Evolutionary conservation across 35 echinoderm and acorn worm species (phyloP).

Genomic region (Nesometra sesokonis): DNA sequence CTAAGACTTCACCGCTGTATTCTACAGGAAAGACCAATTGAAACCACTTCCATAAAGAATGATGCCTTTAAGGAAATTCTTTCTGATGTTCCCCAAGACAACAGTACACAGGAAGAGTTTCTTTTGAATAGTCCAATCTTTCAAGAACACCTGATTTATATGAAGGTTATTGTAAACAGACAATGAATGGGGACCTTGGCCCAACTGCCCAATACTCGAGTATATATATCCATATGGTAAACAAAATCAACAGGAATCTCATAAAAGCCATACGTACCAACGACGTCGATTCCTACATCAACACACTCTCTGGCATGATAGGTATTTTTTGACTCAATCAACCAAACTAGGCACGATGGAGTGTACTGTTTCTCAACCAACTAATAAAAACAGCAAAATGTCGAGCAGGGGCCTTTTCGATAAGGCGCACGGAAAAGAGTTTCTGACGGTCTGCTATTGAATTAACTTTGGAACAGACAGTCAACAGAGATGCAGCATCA

Average conservation of each 20-base stretch:
- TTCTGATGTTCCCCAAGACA: slow-evolving; percentile 30
- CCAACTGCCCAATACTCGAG: slow-evolving; percentile 46
- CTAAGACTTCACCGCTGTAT: slow-evolving; percentile 33
- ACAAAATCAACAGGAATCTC: slow-evolving; percentile 29
- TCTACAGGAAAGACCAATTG: slow-evolving; percentile 34
- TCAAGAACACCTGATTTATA: slow-evolving; percentile 35
- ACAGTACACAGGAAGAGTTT: slow-evolving; percentile 7
- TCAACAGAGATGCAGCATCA: too few relatives aligned
- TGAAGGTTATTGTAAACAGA: slow-evolving; percentile 26
- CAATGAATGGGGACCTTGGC: slow-evolving; percentile 59
- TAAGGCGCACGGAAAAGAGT: slow-evolving; percentile 22
- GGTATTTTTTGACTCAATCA: too few relatives aligned
- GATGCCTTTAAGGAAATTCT: slow-evolving; percentile 31
- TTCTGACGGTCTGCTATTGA: slow-evolving; percentile 35
- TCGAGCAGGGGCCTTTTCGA: slow-evolving; percentile 35
- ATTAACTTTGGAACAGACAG: slow-evolving; percentile 44
- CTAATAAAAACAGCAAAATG: slow-evolving; percentile 22
- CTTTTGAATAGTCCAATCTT: slow-evolving; percentile 22
- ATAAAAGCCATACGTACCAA: slow-evolving; percentile 23
- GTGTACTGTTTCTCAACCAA: slow-evolving; percentile 42
- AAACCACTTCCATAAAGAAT: slow-evolving; percentile 38
- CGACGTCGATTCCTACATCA: slow-evolving; percentile 37
- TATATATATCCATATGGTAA: slow-evolving; percentile 50
- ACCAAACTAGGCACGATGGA: too few relatives aligned
- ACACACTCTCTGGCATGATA: slow-evolving; percentile 11